A percentile compares a stretch with the other conserved stretches of the same genome.
phyloP scores from a whole-genome alignment of 2,797 vertebrate genomes.

The Tangara arthus region DNA sequence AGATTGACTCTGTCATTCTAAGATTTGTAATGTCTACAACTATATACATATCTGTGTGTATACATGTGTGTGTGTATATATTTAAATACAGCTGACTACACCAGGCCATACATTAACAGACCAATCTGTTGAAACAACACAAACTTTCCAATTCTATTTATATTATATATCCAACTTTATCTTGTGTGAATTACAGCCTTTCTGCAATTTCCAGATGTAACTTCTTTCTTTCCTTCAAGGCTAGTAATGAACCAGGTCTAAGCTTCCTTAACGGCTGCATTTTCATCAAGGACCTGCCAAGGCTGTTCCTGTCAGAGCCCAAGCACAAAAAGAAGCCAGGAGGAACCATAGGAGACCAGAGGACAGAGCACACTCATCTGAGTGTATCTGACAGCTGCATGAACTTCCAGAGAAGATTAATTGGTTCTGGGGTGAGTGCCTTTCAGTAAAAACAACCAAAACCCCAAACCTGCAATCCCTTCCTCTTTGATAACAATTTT shows the following conservation, averaged over 20 bases:
- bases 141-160: constrained; percentile 38
- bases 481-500: neutral
- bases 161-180: constrained; percentile 3
- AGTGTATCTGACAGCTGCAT: neutral
- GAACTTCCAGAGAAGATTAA: constrained; percentile 17
- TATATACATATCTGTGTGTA: neutral
- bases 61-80: neutral
- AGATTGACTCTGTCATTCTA: neutral
- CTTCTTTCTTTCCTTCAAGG: neutral
- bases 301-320: neutral
- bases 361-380: neutral
- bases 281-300: neutral
- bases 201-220: constrained; percentile 31
- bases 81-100: neutral
- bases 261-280: neutral
- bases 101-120: neutral
- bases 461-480: neutral
- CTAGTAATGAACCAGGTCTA: neutral
- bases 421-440: neutral
- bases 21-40: neutral
- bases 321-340: neutral
- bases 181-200: constrained; percentile 7
- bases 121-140: constrained; percentile 6
- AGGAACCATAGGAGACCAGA: neutral
- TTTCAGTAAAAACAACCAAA: neutral